phyloP scores from a whole-genome alignment of 2,113 vertebrate genomes.

The Thunnus thynnus region DNA sequence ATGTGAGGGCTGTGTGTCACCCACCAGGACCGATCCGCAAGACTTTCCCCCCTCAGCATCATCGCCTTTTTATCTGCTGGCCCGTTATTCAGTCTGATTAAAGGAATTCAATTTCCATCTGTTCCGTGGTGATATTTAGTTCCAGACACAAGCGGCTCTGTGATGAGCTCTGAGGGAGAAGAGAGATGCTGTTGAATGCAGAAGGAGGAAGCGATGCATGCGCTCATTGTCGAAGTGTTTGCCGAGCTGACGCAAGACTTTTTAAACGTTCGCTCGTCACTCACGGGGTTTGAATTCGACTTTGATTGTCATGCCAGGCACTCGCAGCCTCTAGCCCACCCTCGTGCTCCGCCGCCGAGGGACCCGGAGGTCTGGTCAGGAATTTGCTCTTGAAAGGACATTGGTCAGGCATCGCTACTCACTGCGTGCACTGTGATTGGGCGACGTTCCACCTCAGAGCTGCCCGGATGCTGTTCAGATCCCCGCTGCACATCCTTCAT shows the following conservation, averaged over 20 bases:
- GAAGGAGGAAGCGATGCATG: slow-evolving; percentile 36
- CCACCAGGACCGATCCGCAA: slow-evolving; percentile 6
- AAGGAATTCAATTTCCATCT: slow-evolving; percentile 77
- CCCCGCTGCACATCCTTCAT: slow-evolving; percentile 4
- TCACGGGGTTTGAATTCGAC: slow-evolving; percentile 46
- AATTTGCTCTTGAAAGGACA: slow-evolving; percentile 66
- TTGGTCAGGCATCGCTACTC: slow-evolving; percentile 26
- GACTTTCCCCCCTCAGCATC: neutral
- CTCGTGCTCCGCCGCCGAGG: slow-evolving; percentile 2
- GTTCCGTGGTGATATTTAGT: slow-evolving; percentile 60
- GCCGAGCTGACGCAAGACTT: slow-evolving; percentile 59
- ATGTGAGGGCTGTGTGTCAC: slow-evolving; percentile 23
- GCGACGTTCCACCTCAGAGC: neutral
- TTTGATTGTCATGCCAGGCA: slow-evolving; percentile 65
- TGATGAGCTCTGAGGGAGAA: slow-evolving; percentile 54
- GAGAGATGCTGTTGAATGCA: slow-evolving; percentile 54
- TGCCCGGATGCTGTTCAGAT: neutral
- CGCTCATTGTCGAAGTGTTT: slow-evolving; percentile 53
- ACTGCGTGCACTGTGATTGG: slow-evolving; percentile 19
- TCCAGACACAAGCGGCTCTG: slow-evolving; percentile 68
- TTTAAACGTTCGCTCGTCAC: slow-evolving; percentile 40
- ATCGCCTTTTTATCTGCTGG: slow-evolving; percentile 44
- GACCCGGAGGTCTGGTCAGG: slow-evolving; percentile 28
- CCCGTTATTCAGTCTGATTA: slow-evolving; percentile 62
- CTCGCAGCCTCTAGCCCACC: slow-evolving; percentile 31